Evolutionary conservation across 2,113 vertebrate species (phyloP).

Genomic region (Ptilorrhoa leucosticta): DNA sequence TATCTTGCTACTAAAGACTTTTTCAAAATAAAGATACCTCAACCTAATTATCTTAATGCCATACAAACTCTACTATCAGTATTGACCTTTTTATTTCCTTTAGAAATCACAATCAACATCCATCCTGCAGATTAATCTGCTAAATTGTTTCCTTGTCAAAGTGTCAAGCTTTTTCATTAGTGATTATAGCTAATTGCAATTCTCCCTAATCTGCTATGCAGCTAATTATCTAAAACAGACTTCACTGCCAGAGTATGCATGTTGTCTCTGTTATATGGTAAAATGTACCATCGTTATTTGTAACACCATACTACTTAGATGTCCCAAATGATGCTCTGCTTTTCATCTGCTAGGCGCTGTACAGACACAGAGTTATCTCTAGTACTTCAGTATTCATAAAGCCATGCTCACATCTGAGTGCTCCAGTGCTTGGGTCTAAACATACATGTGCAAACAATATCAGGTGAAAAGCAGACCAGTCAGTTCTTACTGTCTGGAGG

Average conservation of each 20-base stretch:
- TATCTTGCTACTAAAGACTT: slow-evolving; percentile 26
- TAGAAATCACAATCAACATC: slow-evolving; percentile 28
- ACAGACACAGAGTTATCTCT: neutral
- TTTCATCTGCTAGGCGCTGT: neutral
- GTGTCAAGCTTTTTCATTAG: neutral
- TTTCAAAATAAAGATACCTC: neutral
- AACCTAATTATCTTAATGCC: slow-evolving; percentile 28
- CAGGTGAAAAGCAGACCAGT: neutral
- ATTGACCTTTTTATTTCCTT: slow-evolving; percentile 35
- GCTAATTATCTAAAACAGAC: neutral
- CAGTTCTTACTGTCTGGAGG: neutral
- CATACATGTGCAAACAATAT: rapidly evolving
- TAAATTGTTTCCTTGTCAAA: slow-evolving; percentile 53
- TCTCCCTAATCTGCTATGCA: neutral
- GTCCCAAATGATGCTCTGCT: neutral
- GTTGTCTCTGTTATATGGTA: neutral
- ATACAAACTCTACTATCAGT: slow-evolving; percentile 24
- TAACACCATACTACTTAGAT: neutral
- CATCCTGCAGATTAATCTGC: neutral
- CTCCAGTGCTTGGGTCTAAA: neutral
- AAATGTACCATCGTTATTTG: neutral
- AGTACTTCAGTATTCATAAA: neutral
- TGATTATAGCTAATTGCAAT: neutral
- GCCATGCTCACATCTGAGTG: neutral
- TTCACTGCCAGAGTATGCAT: neutral